Evolutionary conservation across 2,797 vertebrate species (phyloP).

Genomic region (Nannoperca obscura): DNA sequence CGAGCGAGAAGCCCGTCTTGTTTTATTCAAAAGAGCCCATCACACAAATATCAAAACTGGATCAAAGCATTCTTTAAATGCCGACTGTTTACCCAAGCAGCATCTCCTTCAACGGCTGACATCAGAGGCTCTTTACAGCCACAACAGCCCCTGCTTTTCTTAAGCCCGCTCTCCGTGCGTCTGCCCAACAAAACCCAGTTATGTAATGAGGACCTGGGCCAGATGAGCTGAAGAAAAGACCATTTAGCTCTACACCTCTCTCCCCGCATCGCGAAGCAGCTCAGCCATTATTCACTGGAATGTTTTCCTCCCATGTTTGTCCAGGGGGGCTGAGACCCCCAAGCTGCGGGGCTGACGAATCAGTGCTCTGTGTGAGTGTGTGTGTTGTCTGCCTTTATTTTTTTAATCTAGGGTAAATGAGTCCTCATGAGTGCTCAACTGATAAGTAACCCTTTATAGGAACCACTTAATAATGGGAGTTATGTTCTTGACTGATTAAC

Average conservation of each 20-base stretch:
- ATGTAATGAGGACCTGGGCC: constrained; percentile 72
- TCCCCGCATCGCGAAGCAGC: constrained; percentile 56
- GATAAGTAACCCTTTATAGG: constrained; percentile 51
- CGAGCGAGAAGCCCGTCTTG: not conserved
- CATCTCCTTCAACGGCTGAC: constrained; percentile 45
- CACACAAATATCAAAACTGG: not conserved
- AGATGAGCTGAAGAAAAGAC: constrained; percentile 70
- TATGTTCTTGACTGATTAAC: not conserved
- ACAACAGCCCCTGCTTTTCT: constrained; percentile 45
- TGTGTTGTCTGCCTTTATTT: constrained; percentile 39
- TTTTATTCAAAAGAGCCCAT: constrained; percentile 29
- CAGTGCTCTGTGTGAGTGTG: constrained; percentile 24
- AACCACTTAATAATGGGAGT: constrained; percentile 18
- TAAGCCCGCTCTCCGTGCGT: constrained; percentile 43
- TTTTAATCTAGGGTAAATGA: constrained; percentile 49
- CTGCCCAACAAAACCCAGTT: constrained; percentile 67
- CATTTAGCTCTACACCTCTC: constrained; percentile 66
- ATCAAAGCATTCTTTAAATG: constrained; percentile 57
- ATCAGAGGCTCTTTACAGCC: constrained; percentile 48
- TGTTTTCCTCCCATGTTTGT: constrained; percentile 70
- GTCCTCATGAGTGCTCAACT: constrained; percentile 15
- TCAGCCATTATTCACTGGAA: constrained; percentile 69
- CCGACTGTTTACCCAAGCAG: constrained; percentile 53
- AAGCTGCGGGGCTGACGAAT: constrained; percentile 40
- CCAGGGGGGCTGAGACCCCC: constrained; percentile 43